Conservation (phyloP, 2,797 vertebrate genomes). For the Enteromius radiatus region DNA sequence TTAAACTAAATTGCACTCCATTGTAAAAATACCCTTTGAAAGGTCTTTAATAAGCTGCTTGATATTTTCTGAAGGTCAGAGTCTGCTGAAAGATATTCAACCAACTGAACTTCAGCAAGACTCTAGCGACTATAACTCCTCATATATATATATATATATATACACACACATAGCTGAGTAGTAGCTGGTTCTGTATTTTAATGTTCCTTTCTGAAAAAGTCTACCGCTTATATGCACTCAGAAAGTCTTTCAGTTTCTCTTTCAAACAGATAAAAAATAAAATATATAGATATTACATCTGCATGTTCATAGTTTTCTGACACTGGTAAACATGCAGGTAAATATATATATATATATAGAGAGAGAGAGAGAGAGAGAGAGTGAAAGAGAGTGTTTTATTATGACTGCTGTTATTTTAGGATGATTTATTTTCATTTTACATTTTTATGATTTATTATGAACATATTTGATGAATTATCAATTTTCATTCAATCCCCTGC, state of each 20-base stretch:
- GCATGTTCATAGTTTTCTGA: no score
- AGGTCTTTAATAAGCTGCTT: constrained; percentile 8
- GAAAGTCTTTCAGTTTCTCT: no score
- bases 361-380: no score
- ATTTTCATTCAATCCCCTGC: background rate
- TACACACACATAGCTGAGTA: no score
- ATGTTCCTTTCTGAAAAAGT: no score
- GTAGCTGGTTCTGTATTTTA: no score
- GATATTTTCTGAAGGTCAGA: constrained; percentile 6
- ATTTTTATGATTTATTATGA: background rate
- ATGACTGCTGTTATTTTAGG: background rate
- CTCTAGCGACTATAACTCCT: no score
- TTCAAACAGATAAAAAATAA: no score
- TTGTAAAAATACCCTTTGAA: background rate
- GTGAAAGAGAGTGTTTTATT: background rate
- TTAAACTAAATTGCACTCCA: background rate
- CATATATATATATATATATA: no score
- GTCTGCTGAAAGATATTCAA: background rate
- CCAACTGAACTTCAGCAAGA: background rate
- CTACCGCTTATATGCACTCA: no score
- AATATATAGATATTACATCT: no score
- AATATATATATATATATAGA: background rate
- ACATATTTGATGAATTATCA: background rate
- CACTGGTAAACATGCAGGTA: background rate
- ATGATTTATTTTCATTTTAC: background rate